Conservation (phyloP, 2,888 invertebrate genomes). For the Anoplius nigerrimus region DNA sequence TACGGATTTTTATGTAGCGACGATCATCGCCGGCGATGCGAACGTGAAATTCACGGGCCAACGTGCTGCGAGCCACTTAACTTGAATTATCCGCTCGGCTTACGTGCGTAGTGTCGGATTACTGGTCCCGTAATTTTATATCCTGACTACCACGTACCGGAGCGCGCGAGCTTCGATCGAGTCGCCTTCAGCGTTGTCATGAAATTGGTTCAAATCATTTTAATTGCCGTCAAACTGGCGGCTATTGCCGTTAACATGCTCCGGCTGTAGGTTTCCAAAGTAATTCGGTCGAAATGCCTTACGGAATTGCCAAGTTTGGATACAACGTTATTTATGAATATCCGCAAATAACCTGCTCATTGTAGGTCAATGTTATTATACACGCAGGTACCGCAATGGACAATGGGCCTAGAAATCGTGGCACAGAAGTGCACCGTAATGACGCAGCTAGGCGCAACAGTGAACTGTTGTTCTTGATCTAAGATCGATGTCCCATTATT, state of each 20-base stretch:
- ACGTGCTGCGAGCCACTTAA: slow-evolving; percentile 46
- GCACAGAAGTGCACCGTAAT: no score
- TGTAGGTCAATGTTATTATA: no score
- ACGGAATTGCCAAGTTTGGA: no score
- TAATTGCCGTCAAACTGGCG: neutral
- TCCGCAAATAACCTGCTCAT: no score
- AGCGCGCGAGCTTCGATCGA: neutral
- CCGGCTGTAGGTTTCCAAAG: no score
- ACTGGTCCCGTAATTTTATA: slow-evolving; percentile 62
- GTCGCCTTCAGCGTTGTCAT: slow-evolving; percentile 20
- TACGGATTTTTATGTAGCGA: neutral
- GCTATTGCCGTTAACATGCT: no score
- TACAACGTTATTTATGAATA: no score
- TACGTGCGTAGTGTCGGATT: slow-evolving; percentile 59
- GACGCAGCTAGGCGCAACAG: neutral
- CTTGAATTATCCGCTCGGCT: slow-evolving; percentile 63
- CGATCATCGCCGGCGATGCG: slow-evolving; percentile 22
- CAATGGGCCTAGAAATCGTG: no score
- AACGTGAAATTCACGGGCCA: slow-evolving; percentile 37
- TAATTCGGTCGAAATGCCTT: no score
- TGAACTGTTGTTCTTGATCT: neutral
- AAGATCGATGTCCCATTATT: neutral
- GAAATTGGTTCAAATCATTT: slow-evolving; percentile 25
- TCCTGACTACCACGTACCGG: slow-evolving; percentile 43
- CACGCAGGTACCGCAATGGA: no score